These are phyloP conservation scores for Ligdia adustata DNA, from an alignment of 2,888 invertebrate species.

Conservation along the genomic window DNA sequence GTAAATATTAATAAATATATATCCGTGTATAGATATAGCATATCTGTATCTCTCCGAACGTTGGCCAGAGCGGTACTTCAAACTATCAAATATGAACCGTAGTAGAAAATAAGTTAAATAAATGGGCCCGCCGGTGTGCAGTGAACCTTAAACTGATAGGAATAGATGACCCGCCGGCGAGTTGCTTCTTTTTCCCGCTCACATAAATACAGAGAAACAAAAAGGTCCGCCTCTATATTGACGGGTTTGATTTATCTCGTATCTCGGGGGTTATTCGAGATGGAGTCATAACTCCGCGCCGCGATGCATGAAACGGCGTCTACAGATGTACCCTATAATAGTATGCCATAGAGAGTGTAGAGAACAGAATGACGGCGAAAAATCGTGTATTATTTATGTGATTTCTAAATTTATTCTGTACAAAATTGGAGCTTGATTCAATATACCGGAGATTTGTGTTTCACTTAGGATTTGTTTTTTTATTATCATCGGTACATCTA, in stretches of 20 bases:
- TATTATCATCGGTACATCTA: too few species aligned
- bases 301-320: constrained; percentile 15
- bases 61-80: constrained; percentile 19
- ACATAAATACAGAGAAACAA: constrained; percentile 59
- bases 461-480: too few species aligned
- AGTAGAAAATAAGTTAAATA: constrained; percentile 40
- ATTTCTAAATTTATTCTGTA: too few species aligned
- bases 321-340: constrained; percentile 5
- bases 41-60: constrained; percentile 12
- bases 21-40: too few species aligned
- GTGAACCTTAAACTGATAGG: constrained; percentile 51
- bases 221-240: constrained; percentile 46
- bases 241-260: constrained; percentile 40
- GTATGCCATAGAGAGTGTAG: neutral
- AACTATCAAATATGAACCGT: constrained; percentile 37
- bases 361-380: too few species aligned
- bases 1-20: too few species aligned
- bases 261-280: constrained; percentile 30
- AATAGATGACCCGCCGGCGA: constrained; percentile 54
- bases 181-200: constrained; percentile 54
- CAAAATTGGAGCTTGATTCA: too few species aligned
- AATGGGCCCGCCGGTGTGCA: constrained; percentile 41
- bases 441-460: too few species aligned
- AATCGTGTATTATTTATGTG: too few species aligned
- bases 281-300: constrained; percentile 18